Base-by-base conservation (phyloP, 2,888 invertebrate species). In the Ditylenchus weischeri region DNA sequence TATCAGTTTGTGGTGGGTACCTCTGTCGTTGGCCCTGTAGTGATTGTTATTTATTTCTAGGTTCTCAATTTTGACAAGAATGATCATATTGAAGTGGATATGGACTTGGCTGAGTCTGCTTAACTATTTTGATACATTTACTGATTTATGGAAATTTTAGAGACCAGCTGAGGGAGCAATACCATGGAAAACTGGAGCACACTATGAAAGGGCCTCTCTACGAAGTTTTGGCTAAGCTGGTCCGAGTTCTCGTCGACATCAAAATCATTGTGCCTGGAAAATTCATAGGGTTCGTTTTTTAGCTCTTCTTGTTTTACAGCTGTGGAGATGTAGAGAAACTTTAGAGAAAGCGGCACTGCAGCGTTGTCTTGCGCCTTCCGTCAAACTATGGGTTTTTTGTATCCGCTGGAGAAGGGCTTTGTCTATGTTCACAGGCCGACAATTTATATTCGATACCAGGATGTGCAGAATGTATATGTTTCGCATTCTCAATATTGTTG, bases 351-450 rank as follows among this genome's bases (percentile, higher is more conserved):
- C 84, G 92, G 0, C 89, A 91, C 84, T 89, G 91, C 76, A 90
- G 91, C 66, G 90, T 91, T 1, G 90, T 93, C 93, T 0, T 98
- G 96, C 84, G 95, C 96, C 0, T 95, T 93, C 86, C 95, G 94
- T 85, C 95, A 96, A 10, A 92, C 95, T 0, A 94, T 94, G 0
- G 98, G 98, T 0, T 91, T 92, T 83, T 86, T 99, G 62, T 99
- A 98, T 85, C 98, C 98, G 0, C 85, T 99, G 57, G 98, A 98
- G 84, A 88, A 95, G 79, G 82, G 98, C 11, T 95, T 98, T 83
- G 94, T 98, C 77, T 98, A 93, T 84, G 92, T 98, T 0, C 95
- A 96, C 85, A 98, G 98, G 84, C 98, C 98, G 0, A 95, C 98
- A 0, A 89, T 98, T 69, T 95, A 96, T 82, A 92, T 98, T 69